A percentile compares a stretch with the other conserved stretches of the same genome.
phyloP scores from a whole-genome alignment of 53 echinoderm and acorn worm species.

The Holothuria scabra region DNA sequence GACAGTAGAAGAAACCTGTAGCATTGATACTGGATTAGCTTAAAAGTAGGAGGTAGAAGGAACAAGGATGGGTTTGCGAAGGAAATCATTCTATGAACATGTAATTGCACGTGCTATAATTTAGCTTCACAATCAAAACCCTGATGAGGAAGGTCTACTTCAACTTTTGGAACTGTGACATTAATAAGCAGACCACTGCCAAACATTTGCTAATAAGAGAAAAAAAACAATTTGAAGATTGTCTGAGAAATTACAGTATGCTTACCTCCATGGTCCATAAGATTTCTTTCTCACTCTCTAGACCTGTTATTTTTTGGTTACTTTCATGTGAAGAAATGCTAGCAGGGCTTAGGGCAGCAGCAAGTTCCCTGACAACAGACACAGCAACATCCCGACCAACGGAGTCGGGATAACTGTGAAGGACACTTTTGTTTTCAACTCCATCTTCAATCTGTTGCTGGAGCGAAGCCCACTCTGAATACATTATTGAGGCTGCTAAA shows the following conservation, averaged over 20 bases:
- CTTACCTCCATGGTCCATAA: conserved; percentile 98
- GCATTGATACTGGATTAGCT: no score
- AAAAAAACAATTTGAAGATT: not conserved
- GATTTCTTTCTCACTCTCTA: conserved; percentile 91
- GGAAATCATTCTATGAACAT: no score
- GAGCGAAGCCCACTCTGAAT: conserved; percentile 97
- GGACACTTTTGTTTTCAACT: conserved; percentile 83
- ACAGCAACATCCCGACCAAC: conserved; percentile 95
- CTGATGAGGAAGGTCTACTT: no score
- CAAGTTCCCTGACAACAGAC: conserved; percentile 89
- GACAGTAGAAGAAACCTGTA: no score
- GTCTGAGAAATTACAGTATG: no score
- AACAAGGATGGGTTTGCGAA: no score
- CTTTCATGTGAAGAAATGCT: conserved; percentile 64
- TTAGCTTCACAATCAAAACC: no score
- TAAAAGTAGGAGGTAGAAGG: no score
- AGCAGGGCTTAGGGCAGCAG: conserved; percentile 66
- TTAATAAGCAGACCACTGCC: no score
- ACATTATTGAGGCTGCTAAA: conserved; percentile 58
- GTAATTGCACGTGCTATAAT: no score
- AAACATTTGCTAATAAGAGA: not conserved
- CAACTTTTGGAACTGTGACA: no score
- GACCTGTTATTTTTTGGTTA: conserved; percentile 49
- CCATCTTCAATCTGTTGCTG: conserved; percentile 84
- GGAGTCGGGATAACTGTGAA: conserved; percentile 80